Evolutionary conservation across 2,888 invertebrate species (phyloP).

Genomic region (Petrolisthes cinctipes): DNA sequence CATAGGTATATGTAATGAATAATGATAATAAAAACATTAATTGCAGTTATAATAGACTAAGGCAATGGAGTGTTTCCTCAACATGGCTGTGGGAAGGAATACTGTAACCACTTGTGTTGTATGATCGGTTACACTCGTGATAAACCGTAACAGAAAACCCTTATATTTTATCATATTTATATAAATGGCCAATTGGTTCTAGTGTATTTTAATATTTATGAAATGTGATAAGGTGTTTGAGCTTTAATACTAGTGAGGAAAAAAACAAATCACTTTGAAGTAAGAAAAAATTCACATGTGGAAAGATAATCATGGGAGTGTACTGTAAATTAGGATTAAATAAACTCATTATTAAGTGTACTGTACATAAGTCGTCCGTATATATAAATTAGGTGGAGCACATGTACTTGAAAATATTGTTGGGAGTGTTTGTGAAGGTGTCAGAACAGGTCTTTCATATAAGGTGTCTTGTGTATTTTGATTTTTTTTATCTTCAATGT

Average conservation of each 20-base stretch:
- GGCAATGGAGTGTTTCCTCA: constrained; percentile 24
- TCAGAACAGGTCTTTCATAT: constrained; percentile 58
- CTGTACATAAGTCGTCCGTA: constrained; percentile 15
- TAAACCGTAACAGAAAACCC: constrained; percentile 5
- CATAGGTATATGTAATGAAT: not conserved
- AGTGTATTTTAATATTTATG: constrained; percentile 60
- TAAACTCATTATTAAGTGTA: constrained; percentile 30
- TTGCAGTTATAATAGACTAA: constrained; percentile 43
- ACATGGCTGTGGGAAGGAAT: constrained; percentile 46
- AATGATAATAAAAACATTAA: not conserved
- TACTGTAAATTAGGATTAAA: constrained; percentile 40
- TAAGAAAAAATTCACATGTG: not conserved
- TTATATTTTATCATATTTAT: constrained; percentile 53
- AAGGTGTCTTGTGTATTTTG: constrained; percentile 48
- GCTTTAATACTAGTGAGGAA: constrained; percentile 53
- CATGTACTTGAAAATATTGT: not conserved
- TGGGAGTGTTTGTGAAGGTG: constrained; percentile 14
- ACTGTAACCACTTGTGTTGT: constrained; percentile 19
- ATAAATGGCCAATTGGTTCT: constrained; percentile 57
- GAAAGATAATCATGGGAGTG: constrained; percentile 24
- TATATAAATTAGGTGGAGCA: constrained; percentile 27
- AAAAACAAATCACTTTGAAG: not conserved
- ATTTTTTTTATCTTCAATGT: not conserved
- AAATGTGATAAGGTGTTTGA: constrained; percentile 59
- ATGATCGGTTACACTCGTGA: constrained; percentile 19